These are phyloP conservation scores for Armadillidium nasatum DNA, from an alignment of 1,140 invertebrate genomes.

Conservation along the genomic window DNA sequence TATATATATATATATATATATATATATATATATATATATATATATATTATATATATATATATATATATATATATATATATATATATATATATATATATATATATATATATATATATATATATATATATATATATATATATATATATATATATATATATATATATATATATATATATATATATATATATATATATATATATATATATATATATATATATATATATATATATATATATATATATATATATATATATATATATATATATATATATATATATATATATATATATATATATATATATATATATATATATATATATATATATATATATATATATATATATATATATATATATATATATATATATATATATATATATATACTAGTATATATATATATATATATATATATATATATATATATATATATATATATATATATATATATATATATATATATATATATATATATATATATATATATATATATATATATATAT, in stretches of 20 bases:
- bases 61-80: conserved; percentile 1
- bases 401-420: neutral
- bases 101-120: conserved; percentile 20
- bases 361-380: conserved; percentile 18
- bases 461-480: conserved; percentile 5
- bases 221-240: conserved; percentile 20
- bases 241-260: conserved; percentile 18
- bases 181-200: neutral
- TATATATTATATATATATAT: neutral
- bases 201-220: conserved; percentile 5
- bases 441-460: neutral
- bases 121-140: conserved; percentile 15
- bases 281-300: too few species aligned
- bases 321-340: neutral
- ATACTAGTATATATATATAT: conserved; percentile 17
- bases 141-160: neutral
- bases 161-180: too few species aligned
- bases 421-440: too few species aligned
- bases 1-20: conserved; percentile 6
- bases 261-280: neutral
- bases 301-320: neutral
- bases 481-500: conserved; percentile 20
- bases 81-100: conserved; percentile 12
- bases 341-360: conserved; percentile 17
- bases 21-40: too few species aligned